A percentile compares a stretch with the other conserved stretches of the same genome.
Evolutionary conservation across 2,797 vertebrate genomes (phyloP).

Genomic region (Enteromius mattozi): DNA sequence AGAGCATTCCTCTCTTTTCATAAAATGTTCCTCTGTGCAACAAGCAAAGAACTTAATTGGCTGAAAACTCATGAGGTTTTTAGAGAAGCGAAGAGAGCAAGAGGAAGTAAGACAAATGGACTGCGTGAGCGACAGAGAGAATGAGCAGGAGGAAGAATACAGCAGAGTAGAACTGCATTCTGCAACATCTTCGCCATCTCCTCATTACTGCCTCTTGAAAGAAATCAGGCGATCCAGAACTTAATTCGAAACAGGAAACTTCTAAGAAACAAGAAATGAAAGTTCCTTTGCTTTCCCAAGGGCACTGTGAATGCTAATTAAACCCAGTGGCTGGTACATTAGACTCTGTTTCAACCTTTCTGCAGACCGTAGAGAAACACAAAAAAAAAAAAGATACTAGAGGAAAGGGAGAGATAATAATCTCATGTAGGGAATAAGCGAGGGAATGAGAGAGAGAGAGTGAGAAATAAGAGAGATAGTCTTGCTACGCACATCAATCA

Average conservation of each 20-base stretch:
- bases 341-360: slow-evolving; percentile 62
- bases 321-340: slow-evolving; percentile 57
- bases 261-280: slow-evolving; percentile 62
- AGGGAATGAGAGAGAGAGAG: not conserved
- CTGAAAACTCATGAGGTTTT: slow-evolving; percentile 63
- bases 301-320: slow-evolving; percentile 66
- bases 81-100: slow-evolving; percentile 43
- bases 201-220: slow-evolving; percentile 66
- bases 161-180: slow-evolving; percentile 35
- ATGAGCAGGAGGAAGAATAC: not conserved
- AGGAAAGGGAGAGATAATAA: slow-evolving; percentile 8
- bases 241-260: slow-evolving; percentile 60
- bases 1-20: slow-evolving; percentile 28
- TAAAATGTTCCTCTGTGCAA: slow-evolving; percentile 37
- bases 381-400: slow-evolving; percentile 16
- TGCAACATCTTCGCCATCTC: slow-evolving; percentile 59
- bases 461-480: not conserved
- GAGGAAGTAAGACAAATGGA: not conserved
- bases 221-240: slow-evolving; percentile 59
- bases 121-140: not conserved
- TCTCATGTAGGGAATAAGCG: slow-evolving; percentile 33
- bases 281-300: slow-evolving; percentile 59
- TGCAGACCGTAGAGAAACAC: slow-evolving; percentile 43
- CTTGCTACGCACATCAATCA: slow-evolving; percentile 11
- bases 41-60: slow-evolving; percentile 46